Evolutionary conservation across 1,140 invertebrate genomes (phyloP).

Genomic region (Trissolcus basalis): DNA sequence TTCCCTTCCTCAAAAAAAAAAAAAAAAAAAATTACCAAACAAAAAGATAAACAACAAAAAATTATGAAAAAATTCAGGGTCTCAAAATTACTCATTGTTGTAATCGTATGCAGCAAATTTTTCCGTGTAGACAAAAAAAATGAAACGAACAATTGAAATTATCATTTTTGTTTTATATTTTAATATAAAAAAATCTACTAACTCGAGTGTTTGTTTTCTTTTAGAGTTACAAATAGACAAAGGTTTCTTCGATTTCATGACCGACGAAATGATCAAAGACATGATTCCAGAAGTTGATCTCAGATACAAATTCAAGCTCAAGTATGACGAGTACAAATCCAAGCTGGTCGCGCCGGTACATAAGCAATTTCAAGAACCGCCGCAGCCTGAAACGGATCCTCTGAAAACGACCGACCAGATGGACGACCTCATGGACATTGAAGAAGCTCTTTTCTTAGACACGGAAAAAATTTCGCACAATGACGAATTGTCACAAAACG

Average conservation of each 20-base stretch:
- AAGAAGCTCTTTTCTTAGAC: conserved; percentile 45
- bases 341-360: conserved; percentile 23
- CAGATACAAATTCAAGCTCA: conserved; percentile 40
- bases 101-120: conserved; percentile 46
- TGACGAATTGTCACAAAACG: conserved; percentile 33
- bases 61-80: too few relatives aligned
- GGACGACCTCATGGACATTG: conserved; percentile 47
- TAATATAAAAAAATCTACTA: background rate
- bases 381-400: conserved; percentile 5
- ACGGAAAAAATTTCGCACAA: conserved; percentile 22
- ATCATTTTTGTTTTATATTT: conserved; percentile 1
- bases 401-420: conserved; percentile 27
- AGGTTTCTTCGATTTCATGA: conserved; percentile 54
- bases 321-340: conserved; percentile 50
- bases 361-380: conserved; percentile 3
- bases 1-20: background rate
- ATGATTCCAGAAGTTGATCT: conserved; percentile 45
- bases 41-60: too few relatives aligned
- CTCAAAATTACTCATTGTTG: conserved; percentile 20
- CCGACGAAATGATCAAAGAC: conserved; percentile 47
- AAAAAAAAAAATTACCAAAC: too few relatives aligned
- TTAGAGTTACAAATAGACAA: conserved; percentile 41
- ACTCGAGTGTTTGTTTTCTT: conserved; percentile 3
- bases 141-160: background rate
- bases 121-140: conserved; percentile 41